These are phyloP conservation scores for Sitophilus oryzae DNA, from an alignment of 1,140 invertebrate species.

Conservation along the genomic window DNA sequence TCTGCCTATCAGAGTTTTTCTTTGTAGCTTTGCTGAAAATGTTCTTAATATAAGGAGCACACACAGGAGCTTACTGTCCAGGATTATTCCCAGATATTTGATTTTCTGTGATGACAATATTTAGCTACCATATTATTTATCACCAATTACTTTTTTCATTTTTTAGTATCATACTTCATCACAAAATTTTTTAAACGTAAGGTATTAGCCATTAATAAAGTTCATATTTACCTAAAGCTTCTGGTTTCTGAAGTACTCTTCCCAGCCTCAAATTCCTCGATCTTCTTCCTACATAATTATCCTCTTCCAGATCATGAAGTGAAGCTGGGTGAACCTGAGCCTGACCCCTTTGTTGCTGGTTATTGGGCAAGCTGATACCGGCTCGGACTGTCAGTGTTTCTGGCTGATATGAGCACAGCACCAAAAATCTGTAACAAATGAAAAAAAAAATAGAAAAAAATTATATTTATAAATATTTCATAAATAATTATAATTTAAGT, in stretches of 20 bases:
- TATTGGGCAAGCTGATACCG: slow-evolving; percentile 56
- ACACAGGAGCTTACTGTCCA: no score
- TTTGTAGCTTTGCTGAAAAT: no score
- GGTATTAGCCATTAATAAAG: no score
- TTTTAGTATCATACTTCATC: no score
- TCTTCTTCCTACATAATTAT: slow-evolving; percentile 27
- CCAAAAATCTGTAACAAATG: slow-evolving; percentile 52
- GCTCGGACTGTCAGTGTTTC: slow-evolving; percentile 72
- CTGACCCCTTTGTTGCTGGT: slow-evolving; percentile 20
- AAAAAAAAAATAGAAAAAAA: neutral
- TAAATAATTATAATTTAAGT: neutral
- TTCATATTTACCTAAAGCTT: slow-evolving; percentile 37
- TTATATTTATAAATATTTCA: neutral
- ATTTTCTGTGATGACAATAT: no score
- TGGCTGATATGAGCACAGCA: slow-evolving; percentile 71
- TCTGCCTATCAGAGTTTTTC: no score
- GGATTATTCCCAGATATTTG: no score
- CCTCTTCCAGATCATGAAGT: slow-evolving; percentile 20
- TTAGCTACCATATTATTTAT: no score
- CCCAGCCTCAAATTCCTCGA: slow-evolving; percentile 25
- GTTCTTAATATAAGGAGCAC: no score
- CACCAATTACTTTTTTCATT: no score
- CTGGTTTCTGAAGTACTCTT: slow-evolving; percentile 30
- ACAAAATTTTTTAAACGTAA: no score
- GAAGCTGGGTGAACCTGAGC: slow-evolving; percentile 28